Base-by-base conservation (phyloP, 2,113 vertebrate species). In the Caracal caracal region DNA sequence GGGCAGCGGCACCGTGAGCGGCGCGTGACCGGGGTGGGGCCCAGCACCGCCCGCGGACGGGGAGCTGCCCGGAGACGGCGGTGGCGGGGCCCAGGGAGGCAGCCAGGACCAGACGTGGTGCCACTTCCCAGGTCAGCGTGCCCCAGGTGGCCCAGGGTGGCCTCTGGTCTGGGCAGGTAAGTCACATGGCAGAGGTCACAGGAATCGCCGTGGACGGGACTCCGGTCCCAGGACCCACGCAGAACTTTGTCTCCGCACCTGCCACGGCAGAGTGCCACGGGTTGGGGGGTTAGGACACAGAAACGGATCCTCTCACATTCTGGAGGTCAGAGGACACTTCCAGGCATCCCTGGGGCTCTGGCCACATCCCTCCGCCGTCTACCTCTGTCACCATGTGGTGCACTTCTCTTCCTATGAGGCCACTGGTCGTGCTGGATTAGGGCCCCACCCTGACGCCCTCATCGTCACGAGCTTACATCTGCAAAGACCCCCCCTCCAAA, bases 21-120 rank as follows among this genome's bases (percentile, higher is more conserved):
- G 65, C 0, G 0, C 2, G 0, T 17, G 15, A 12, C 3, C 13
- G 47, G 15, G 63, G 3, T 35, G 20, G 11, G 4, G 47, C 13
- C 10, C 1, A 16, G 51, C 0, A n/a, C 47, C 0, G 9, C 19
- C 33, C 10, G 1, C 0, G 10, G 47, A 26, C 0, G 33, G 15
- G 10, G 37, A 9, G 40, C 68, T 16, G 15, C 35, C 81, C 0
- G 10, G 53, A 56, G 53, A 16, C 6, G 20, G 19, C 17, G 56
- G 1, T 1, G 15, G 16, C 7, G 7, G 65, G 16, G 33, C 33
- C 51, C 17, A 30, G 19, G 0, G 0, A 11, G 40, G 0, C 51
- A 16, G 22, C 26, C 51, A 53, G 20, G 4, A 3, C 47, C 88
- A 11, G 37, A 19, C 19, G 40, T 56, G 79, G 24, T 51, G 35